These are phyloP conservation scores for Vireo griseus DNA, from an alignment of 2,797 vertebrate genomes.

Conservation along the genomic window DNA sequence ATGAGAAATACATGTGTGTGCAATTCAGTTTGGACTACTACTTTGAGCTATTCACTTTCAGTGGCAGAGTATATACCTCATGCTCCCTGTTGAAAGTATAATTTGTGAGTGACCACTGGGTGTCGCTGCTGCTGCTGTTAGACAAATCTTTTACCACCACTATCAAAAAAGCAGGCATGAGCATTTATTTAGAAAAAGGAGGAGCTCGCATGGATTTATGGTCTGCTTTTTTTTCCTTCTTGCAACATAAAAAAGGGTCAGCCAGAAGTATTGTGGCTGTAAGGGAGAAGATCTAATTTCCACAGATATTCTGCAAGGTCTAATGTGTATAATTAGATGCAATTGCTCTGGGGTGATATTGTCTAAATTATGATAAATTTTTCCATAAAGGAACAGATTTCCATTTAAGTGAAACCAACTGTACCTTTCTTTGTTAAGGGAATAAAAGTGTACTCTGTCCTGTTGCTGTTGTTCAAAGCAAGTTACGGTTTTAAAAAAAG, in stretches of 20 bases:
- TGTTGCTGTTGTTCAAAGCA: neutral
- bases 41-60: neutral
- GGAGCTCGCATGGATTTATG: neutral
- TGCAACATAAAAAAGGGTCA: neutral
- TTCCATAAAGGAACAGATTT: conserved; percentile 48
- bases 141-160: neutral
- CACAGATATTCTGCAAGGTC: neutral
- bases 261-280: neutral
- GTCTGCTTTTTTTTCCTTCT: neutral
- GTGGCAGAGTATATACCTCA: neutral
- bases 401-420: conserved; percentile 36
- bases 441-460: neutral
- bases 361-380: conserved; percentile 25
- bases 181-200: neutral
- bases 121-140: conserved; percentile 6
- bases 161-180: neutral
- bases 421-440: conserved; percentile 17
- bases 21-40: neutral
- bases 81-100: neutral
- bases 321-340: neutral
- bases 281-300: neutral
- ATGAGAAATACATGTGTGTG: neutral
- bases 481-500: neutral
- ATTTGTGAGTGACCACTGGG: neutral
- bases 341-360: conserved; percentile 2